Conservation (phyloP, 2,797 vertebrate genomes). For the Bradypus variegatus region DNA sequence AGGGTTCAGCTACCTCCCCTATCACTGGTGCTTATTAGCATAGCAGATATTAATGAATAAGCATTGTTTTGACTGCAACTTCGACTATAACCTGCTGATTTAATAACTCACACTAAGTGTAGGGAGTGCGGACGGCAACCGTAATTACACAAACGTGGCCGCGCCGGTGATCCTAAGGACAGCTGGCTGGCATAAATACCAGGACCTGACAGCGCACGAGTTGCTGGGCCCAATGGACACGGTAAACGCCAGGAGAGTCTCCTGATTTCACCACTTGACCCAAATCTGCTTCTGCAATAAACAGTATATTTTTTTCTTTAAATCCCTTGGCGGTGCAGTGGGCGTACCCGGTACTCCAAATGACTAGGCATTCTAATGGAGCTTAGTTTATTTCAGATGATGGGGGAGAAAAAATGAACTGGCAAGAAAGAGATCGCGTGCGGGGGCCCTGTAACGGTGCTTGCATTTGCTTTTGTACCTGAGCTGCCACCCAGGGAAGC, state of each 20-base stretch:
- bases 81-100: constrained; percentile 64
- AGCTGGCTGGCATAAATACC: constrained; percentile 61
- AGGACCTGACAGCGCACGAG: constrained; percentile 65
- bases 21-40: constrained; percentile 62
- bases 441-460: background rate
- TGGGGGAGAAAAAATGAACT: constrained; percentile 27
- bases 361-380: constrained; percentile 61
- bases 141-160: constrained; percentile 61
- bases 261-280: constrained; percentile 56
- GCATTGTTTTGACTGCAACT: constrained; percentile 57
- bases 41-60: constrained; percentile 55
- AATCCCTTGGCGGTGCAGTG: constrained; percentile 42
- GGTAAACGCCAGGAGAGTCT: constrained; percentile 54
- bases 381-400: constrained; percentile 60
- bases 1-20: constrained; percentile 37
- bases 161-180: constrained; percentile 65
- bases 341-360: background rate
- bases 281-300: constrained; percentile 60
- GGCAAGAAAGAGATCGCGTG: background rate
- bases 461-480: background rate
- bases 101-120: constrained; percentile 65
- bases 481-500: accelerated
- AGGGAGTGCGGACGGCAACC: constrained; percentile 60
- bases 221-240: constrained; percentile 60
- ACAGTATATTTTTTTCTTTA: background rate